These are phyloP conservation scores for Agapetus fuscipes DNA, from an alignment of 2,888 invertebrate genomes.

Conservation along the genomic window DNA sequence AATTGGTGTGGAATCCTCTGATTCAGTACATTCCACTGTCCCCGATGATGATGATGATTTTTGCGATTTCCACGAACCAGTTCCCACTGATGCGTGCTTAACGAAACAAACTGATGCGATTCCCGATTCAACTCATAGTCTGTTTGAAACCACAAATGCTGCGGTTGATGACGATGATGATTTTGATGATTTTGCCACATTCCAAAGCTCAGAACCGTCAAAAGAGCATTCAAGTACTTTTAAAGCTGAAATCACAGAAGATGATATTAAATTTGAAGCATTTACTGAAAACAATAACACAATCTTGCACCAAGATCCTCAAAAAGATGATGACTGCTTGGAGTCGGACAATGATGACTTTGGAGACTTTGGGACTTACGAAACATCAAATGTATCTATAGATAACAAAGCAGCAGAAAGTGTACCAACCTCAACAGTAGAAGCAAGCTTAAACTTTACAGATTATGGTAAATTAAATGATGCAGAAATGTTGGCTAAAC, in stretches of 20 bases:
- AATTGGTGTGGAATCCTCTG: too few relatives aligned
- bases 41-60: too few relatives aligned
- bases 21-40: too few relatives aligned
- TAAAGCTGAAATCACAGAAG: slow-evolving; percentile 16
- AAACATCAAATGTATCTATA: slow-evolving; percentile 27
- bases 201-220: slow-evolving; percentile 28
- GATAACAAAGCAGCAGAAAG: background rate
- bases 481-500: slow-evolving; percentile 10
- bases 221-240: slow-evolving; percentile 17
- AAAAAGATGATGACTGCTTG: slow-evolving; percentile 1
- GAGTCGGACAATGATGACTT: slow-evolving; percentile 39
- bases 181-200: slow-evolving; percentile 46
- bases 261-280: slow-evolving; percentile 7
- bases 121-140: too few relatives aligned
- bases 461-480: slow-evolving; percentile 14
- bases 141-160: too few relatives aligned
- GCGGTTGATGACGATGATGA: slow-evolving; percentile 30
- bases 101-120: too few relatives aligned
- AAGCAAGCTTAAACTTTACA: slow-evolving; percentile 4
- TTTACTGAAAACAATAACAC: slow-evolving; percentile 3
- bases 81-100: too few relatives aligned
- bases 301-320: slow-evolving; percentile 16
- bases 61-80: too few relatives aligned
- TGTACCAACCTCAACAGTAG: background rate
- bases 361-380: slow-evolving; percentile 48